Conservation (phyloP, 2,113 vertebrate genomes). For the Poeciliopsis retropinna region DNA sequence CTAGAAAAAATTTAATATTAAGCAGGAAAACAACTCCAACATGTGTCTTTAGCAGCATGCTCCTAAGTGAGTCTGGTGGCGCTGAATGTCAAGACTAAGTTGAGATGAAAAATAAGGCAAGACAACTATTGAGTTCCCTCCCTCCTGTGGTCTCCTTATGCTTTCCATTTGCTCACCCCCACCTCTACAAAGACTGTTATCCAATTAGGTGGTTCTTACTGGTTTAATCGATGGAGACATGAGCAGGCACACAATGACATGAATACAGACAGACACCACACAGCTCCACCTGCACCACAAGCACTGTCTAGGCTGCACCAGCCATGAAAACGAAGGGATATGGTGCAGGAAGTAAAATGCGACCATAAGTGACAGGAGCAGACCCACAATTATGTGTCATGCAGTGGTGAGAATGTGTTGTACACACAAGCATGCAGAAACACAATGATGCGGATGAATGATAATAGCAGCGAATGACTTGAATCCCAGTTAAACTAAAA, state of each 20-base stretch:
- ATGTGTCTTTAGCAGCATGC: background rate
- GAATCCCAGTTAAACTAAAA: background rate
- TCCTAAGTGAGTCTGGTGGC: slow-evolving; percentile 3
- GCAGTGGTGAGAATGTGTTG: background rate
- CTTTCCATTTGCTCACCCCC: slow-evolving; percentile 30
- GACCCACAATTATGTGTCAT: slow-evolving; percentile 51
- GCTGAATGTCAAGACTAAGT: slow-evolving; percentile 44
- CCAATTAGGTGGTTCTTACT: slow-evolving; percentile 67
- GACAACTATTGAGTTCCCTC: slow-evolving; percentile 53
- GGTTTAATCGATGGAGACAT: slow-evolving; percentile 65
- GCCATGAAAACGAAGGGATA: slow-evolving; percentile 40
- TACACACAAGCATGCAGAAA: background rate
- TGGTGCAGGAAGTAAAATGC: slow-evolving; percentile 40
- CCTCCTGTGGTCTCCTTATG: slow-evolving; percentile 36
- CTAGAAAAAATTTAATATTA: background rate
- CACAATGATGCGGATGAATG: slow-evolving; percentile 22
- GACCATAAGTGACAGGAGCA: slow-evolving; percentile 67
- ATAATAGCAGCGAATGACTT: slow-evolving; percentile 24
- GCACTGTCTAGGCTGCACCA: slow-evolving; percentile 25
- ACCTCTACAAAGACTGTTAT: slow-evolving; percentile 54
- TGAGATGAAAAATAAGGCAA: slow-evolving; percentile 60
- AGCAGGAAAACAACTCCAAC: background rate
- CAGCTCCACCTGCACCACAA: slow-evolving; percentile 12
- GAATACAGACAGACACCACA: slow-evolving; percentile 29
- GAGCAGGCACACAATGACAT: slow-evolving; percentile 36